Base-by-base conservation (phyloP, 2,888 invertebrate species). In the Amphipoea oculea region DNA sequence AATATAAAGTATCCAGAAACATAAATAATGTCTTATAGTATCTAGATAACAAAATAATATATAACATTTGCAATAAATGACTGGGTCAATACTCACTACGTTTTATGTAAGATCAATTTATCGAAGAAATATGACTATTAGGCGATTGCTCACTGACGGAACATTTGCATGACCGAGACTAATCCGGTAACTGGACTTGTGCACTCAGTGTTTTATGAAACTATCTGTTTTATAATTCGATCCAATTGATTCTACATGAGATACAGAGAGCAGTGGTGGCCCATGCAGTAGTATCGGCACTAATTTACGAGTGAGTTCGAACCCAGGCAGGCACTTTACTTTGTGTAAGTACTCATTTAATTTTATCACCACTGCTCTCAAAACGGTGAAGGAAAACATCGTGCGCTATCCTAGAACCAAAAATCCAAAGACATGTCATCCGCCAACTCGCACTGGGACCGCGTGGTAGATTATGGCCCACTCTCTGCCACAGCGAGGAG, bases 121-220 rank as follows among this genome's bases (percentile, higher is more conserved):
- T 65, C 48, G 62, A 70, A 70, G 65, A 73, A 85, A 76, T 76
- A 63, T 42, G 40, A 79, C 42, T 51, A 51, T 65, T 69, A 60
- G 40, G 40, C 54, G 29, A 73, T 73, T 82, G 73, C 77, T 40
- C 77, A 82, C 86, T 29, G 20, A 3, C 68, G 40, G 40, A 60
- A 54, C 62, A 45, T 75, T 63, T 68, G 72, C 86, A 82, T 86
- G 86, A 82, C 82, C 77, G 83, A 60, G 36, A 73, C 86, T 70
- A 83, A 83, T 82, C 66, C 51, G 65, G 1, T 73, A 83, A 83
- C 71, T 76, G 48, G 71, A 40, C 48, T 69, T 60, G 67, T 68
- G 36, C 73, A 66, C 70, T 72, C 36, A 42, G 29, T 60, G 45
- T 65, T 84, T 84, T 84, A 80, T 66, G 23, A 51, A 54, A 65